These are phyloP conservation scores for Spizaetus ornatus DNA, from an alignment of 2,113 vertebrate species.

Conservation along the genomic window DNA sequence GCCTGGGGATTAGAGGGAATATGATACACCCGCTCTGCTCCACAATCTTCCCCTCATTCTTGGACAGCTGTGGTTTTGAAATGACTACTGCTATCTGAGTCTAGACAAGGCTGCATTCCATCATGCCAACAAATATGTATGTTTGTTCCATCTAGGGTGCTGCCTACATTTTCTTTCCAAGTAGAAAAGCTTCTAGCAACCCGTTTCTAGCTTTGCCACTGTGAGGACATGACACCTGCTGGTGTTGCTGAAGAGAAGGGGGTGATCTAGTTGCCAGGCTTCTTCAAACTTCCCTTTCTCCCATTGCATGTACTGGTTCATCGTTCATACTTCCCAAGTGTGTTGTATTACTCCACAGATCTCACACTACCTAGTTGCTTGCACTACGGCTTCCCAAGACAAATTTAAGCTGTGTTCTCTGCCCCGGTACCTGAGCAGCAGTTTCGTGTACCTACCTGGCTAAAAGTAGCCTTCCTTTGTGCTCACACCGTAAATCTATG, in stretches of 20 bases:
- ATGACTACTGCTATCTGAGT: background rate
- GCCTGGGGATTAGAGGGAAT: background rate
- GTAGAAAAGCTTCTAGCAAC: background rate
- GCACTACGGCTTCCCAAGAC: background rate
- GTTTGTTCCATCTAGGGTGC: background rate
- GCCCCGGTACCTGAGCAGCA: background rate
- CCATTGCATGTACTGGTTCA: background rate
- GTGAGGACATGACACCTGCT: background rate
- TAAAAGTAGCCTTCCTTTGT: background rate
- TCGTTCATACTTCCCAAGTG: background rate
- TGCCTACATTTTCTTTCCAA: background rate
- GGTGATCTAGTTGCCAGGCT: background rate
- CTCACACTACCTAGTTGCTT: background rate
- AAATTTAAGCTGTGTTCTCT: background rate
- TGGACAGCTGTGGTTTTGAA: background rate
- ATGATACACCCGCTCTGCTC: fast-evolving
- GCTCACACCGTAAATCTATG: background rate
- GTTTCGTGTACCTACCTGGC: background rate
- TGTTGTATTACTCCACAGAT: background rate
- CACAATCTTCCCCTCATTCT: background rate
- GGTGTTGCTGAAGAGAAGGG: background rate
- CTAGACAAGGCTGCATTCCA: background rate
- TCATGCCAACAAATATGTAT: background rate
- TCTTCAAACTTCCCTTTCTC: background rate
- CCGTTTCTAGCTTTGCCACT: background rate